Evolutionary conservation across 2,888 invertebrate genomes (phyloP).

Genomic region (Acleris laterana): DNA sequence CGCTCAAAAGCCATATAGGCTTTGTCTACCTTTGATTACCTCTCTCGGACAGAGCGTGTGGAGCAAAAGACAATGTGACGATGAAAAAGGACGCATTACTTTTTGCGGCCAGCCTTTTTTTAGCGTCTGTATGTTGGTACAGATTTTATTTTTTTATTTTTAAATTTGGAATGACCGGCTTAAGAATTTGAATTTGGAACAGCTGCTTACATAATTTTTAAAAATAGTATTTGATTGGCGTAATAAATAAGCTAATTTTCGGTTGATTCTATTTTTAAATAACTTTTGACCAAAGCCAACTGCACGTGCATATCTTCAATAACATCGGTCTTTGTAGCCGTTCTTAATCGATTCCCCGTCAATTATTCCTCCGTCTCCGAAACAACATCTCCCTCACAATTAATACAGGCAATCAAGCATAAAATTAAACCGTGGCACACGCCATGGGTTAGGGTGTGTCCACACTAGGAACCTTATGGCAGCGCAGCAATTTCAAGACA

Average conservation of each 20-base stretch:
- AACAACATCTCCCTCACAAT: slow-evolving; percentile 67
- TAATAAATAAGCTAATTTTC: too few species aligned
- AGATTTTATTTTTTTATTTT: slow-evolving; percentile 42
- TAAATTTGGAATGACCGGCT: slow-evolving; percentile 1
- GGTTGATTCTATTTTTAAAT: too few species aligned
- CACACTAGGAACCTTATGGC: slow-evolving; percentile 79
- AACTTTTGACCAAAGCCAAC: too few species aligned
- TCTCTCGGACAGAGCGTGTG: slow-evolving; percentile 43
- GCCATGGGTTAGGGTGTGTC: slow-evolving; percentile 80
- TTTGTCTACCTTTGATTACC: slow-evolving; percentile 82
- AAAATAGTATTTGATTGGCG: too few species aligned
- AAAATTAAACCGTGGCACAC: slow-evolving; percentile 84
- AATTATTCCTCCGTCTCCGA: slow-evolving; percentile 2
- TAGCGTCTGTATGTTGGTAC: slow-evolving; percentile 41
- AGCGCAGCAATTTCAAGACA: slow-evolving; percentile 83
- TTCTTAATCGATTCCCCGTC: slow-evolving; percentile 1
- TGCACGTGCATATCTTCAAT: too few species aligned
- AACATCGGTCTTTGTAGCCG: background rate
- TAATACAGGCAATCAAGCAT: slow-evolving; percentile 83
- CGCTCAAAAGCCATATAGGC: slow-evolving; percentile 70
- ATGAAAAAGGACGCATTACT: slow-evolving; percentile 55
- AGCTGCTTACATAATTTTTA: too few species aligned
- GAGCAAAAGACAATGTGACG: slow-evolving; percentile 51
- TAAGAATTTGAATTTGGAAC: background rate
- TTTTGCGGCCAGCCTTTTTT: slow-evolving; percentile 40